Evolutionary conservation across 2,113 vertebrate genomes (phyloP).

Genomic region (Tachycineta bicolor): DNA sequence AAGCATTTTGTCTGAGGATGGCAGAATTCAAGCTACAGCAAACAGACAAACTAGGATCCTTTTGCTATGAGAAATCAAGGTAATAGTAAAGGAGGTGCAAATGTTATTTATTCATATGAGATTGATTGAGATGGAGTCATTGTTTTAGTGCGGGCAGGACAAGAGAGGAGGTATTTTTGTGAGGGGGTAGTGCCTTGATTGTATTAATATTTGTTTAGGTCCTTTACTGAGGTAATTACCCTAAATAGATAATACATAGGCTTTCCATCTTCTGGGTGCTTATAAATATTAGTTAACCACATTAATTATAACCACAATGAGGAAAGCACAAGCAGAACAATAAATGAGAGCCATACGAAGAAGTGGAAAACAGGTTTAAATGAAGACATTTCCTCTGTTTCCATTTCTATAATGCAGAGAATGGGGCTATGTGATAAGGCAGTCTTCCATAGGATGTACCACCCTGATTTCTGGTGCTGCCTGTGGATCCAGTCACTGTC

Average conservation of each 20-base stretch:
- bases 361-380: neutral
- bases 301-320: neutral
- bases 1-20: slow-evolving; percentile 12
- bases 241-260: neutral
- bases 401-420: neutral
- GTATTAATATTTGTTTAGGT: neutral
- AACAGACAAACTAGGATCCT: neutral
- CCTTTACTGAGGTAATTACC: neutral
- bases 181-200: neutral
- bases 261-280: neutral
- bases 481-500: neutral
- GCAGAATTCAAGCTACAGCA: slow-evolving; percentile 6
- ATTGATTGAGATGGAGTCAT: neutral
- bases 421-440: neutral
- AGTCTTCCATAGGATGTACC: neutral
- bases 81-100: neutral
- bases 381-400: neutral
- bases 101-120: neutral
- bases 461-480: neutral
- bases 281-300: neutral
- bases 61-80: neutral
- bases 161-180: neutral
- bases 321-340: neutral
- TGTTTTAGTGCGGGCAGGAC: neutral
- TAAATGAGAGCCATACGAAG: neutral